These are phyloP conservation scores for Chrysocyon brachyurus DNA, from an alignment of 2,797 vertebrate genomes.

Conservation along the genomic window DNA sequence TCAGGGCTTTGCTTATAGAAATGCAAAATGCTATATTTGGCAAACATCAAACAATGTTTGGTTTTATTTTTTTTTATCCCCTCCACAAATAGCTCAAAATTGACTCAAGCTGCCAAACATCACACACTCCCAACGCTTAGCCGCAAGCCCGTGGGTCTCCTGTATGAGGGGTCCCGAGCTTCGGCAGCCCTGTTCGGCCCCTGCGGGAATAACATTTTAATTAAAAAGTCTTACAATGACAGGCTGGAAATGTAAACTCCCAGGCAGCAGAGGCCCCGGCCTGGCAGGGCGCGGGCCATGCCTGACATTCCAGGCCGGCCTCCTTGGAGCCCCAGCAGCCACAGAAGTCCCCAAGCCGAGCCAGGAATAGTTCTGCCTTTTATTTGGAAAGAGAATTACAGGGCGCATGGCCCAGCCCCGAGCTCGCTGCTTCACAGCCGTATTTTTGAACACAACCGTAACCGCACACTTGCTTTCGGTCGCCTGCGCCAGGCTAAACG, in stretches of 20 bases:
- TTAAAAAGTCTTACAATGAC: slow-evolving; percentile 85
- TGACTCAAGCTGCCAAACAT: slow-evolving; percentile 78
- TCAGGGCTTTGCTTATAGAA: slow-evolving; percentile 76
- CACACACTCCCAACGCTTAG: slow-evolving; percentile 62
- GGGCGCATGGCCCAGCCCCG: slow-evolving; percentile 86
- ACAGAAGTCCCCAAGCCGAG: slow-evolving; percentile 89
- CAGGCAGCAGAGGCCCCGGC: slow-evolving; percentile 83
- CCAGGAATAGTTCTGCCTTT: slow-evolving; percentile 92
- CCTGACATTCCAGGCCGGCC: slow-evolving; percentile 89
- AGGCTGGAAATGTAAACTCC: slow-evolving; percentile 81
- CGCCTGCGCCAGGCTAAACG: slow-evolving; percentile 89
- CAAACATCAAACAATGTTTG: slow-evolving; percentile 82
- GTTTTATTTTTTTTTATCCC: not conserved
- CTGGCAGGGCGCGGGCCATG: slow-evolving; percentile 84
- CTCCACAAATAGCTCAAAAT: slow-evolving; percentile 83
- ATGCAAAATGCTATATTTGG: slow-evolving; percentile 63
- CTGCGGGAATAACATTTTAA: slow-evolving; percentile 78
- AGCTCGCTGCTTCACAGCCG: slow-evolving; percentile 85
- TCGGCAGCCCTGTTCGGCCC: slow-evolving; percentile 62
- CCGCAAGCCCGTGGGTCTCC: slow-evolving; percentile 66
- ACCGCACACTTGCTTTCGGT: slow-evolving; percentile 88
- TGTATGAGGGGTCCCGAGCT: slow-evolving; percentile 65
- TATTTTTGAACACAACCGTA: slow-evolving; percentile 89
- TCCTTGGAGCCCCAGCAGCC: slow-evolving; percentile 89
- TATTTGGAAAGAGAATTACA: slow-evolving; percentile 93